Conservation (phyloP, 2,797 vertebrate species). For the Zalophus californianus region DNA sequence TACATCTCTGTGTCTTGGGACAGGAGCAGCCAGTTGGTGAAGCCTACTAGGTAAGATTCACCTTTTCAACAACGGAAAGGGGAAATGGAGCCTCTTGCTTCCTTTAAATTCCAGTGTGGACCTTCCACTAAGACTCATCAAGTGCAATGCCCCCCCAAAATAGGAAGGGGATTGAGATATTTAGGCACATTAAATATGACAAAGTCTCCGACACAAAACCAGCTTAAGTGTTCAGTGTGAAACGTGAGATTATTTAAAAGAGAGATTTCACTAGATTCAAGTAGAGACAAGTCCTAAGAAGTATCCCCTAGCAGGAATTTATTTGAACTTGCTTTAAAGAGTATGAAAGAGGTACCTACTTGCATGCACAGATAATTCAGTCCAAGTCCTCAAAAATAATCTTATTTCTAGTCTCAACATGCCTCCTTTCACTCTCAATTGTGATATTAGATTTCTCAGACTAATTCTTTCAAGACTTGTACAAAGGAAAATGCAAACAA, state of each 20-base stretch:
- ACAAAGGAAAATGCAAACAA: slow-evolving; percentile 63
- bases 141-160: neutral
- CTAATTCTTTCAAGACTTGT: slow-evolving; percentile 45
- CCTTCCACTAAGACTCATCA: neutral
- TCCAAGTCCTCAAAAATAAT: slow-evolving; percentile 39
- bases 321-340: slow-evolving; percentile 36
- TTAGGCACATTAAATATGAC: neutral
- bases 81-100: neutral
- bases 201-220: neutral
- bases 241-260: slow-evolving; percentile 37
- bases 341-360: neutral
- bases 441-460: slow-evolving; percentile 44
- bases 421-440: neutral
- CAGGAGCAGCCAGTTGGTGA: neutral
- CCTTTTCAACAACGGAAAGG: neutral
- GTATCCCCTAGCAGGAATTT: neutral
- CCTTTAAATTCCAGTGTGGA: neutral
- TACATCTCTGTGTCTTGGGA: neutral
- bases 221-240: neutral
- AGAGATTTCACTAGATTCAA: neutral
- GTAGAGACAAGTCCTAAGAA: neutral
- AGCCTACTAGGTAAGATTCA: neutral
- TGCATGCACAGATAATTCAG: neutral
- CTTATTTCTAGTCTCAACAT: neutral
- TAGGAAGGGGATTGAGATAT: neutral